phyloP scores from a whole-genome alignment of 2,113 vertebrate genomes.

The Lates calcarifer region DNA sequence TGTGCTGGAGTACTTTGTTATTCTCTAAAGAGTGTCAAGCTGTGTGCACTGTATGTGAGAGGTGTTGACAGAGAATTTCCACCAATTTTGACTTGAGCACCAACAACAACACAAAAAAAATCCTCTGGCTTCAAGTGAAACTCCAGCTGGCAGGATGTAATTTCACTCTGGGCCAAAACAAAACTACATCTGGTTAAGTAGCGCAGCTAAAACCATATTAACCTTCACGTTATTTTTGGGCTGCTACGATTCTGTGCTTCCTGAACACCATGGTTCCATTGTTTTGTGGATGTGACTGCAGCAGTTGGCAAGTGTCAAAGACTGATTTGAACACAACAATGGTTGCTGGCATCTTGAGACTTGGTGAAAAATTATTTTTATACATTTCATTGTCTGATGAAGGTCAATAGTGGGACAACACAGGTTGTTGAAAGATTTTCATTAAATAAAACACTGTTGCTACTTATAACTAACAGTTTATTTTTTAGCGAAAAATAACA shows the following conservation, averaged over 20 bases:
- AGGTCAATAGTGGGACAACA: not conserved
- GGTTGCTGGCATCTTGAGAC: not conserved
- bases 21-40: slow-evolving; percentile 40
- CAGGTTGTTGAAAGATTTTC: too few species aligned
- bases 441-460: too few species aligned
- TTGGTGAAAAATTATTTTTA: not conserved
- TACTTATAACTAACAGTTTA: too few species aligned
- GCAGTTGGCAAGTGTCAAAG: not conserved
- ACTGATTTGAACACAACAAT: not conserved
- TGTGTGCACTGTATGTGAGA: slow-evolving; percentile 14
- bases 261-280: not conserved
- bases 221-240: not conserved
- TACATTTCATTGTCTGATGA: not conserved
- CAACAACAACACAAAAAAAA: slow-evolving; percentile 46
- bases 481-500: too few species aligned
- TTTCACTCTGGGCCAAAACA: slow-evolving; percentile 49
- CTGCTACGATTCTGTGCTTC: not conserved
- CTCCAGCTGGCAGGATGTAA: slow-evolving; percentile 44
- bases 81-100: slow-evolving; percentile 38
- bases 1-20: slow-evolving; percentile 36
- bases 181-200: slow-evolving; percentile 11
- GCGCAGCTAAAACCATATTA: slow-evolving; percentile 21
- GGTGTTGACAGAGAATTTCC: slow-evolving; percentile 44
- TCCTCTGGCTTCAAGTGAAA: slow-evolving; percentile 13
- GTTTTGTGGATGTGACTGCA: not conserved